A percentile compares a stretch with the other conserved stretches of the same genome.
phyloP scores from a whole-genome alignment of 2,888 invertebrate genomes.

The Caenorhabditis plicata region DNA sequence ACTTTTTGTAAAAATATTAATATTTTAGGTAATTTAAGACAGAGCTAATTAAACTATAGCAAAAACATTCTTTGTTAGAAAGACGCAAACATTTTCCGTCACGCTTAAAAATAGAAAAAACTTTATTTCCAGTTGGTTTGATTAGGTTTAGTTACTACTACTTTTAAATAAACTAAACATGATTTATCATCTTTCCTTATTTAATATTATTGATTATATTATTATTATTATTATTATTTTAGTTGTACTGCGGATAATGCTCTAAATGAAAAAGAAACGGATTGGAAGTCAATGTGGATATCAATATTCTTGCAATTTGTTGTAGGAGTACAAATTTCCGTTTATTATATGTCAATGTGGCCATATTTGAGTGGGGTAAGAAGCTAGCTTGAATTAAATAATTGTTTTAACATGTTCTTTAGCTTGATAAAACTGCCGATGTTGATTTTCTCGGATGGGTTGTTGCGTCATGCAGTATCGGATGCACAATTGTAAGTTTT shows the following conservation, averaged over 20 bases:
- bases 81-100: too few species aligned
- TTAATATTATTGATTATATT: too few species aligned
- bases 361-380: constrained; percentile 36
- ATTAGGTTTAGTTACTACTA: too few species aligned
- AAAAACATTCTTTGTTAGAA: too few species aligned
- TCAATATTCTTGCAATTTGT: constrained; percentile 30
- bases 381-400: background rate
- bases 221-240: background rate
- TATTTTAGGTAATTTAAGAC: too few species aligned
- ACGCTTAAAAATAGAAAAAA: too few species aligned
- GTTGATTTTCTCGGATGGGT: constrained; percentile 44
- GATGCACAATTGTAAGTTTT: constrained; percentile 30
- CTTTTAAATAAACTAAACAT: too few species aligned
- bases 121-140: too few species aligned
- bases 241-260: constrained; percentile 15
- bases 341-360: constrained; percentile 43
- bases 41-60: too few species aligned
- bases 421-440: constrained; percentile 37
- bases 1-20: too few species aligned
- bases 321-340: constrained; percentile 35
- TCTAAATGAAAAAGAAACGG: constrained; percentile 23
- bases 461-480: constrained; percentile 37
- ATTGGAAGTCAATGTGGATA: constrained; percentile 38
- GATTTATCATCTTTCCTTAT: too few species aligned
- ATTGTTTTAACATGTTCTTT: constrained; percentile 14